phyloP scores from a whole-genome alignment of 2,888 invertebrate species.

The Meganola albula region DNA sequence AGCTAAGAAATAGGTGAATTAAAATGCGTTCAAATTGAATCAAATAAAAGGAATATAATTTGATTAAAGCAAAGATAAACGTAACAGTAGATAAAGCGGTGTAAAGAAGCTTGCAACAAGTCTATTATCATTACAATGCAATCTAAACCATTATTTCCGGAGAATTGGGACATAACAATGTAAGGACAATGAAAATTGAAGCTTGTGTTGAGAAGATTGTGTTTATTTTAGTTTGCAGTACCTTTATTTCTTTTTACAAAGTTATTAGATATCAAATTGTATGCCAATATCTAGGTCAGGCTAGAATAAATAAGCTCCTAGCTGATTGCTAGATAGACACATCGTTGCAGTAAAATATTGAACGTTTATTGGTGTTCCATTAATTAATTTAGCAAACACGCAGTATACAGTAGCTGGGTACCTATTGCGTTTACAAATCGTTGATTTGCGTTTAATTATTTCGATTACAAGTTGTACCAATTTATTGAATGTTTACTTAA shows the following conservation, averaged over 20 bases:
- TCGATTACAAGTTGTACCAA: constrained; percentile 6
- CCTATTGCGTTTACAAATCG: constrained; percentile 14
- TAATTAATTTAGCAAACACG: constrained; percentile 14
- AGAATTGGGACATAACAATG: constrained; percentile 30
- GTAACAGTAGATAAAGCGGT: too few relatives aligned
- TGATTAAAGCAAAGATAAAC: too few relatives aligned
- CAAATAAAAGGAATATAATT: too few relatives aligned
- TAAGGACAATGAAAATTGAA: constrained; percentile 13
- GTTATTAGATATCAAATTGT: constrained; percentile 33
- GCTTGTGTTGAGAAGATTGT: constrained; percentile 11
- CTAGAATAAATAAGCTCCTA: constrained; percentile 23
- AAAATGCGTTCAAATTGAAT: too few relatives aligned
- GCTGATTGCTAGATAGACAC: constrained; percentile 29
- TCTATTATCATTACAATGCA: constrained; percentile 33
- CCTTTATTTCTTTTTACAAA: constrained; percentile 23
- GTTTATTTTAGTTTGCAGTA: constrained; percentile 15
- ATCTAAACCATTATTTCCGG: constrained; percentile 34
- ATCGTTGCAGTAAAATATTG: constrained; percentile 21
- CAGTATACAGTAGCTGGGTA: constrained; percentile 2
- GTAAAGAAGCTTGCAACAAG: constrained; percentile 38
- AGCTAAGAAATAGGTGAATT: too few relatives aligned
- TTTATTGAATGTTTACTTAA: too few relatives aligned
- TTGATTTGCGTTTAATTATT: constrained; percentile 12
- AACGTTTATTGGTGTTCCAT: constrained; percentile 16
- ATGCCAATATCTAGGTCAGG: constrained; percentile 30